phyloP scores from a whole-genome alignment of 2,888 invertebrate genomes.

The Xanthia icteritia region DNA sequence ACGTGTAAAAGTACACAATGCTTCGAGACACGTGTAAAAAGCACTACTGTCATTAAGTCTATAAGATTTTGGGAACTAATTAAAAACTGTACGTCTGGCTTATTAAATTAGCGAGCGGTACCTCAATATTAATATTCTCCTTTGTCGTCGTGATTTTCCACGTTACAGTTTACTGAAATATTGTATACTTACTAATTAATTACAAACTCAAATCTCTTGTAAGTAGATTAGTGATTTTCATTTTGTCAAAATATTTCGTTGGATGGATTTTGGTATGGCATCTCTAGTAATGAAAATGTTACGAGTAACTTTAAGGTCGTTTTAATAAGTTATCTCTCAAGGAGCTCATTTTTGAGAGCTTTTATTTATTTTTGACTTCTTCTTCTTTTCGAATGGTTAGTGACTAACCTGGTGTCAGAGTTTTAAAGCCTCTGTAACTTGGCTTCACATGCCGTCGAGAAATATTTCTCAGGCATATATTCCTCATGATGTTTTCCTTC shows the following conservation, averaged over 20 bases:
- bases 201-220: conserved; percentile 26
- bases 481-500: too few species aligned
- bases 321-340: too few species aligned
- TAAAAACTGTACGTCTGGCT: conserved; percentile 23
- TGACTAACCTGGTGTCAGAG: too few species aligned
- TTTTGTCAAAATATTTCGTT: conserved; percentile 11
- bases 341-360: too few species aligned
- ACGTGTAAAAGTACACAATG: not conserved
- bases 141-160: conserved; percentile 25
- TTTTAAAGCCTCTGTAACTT: too few species aligned
- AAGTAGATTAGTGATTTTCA: conserved; percentile 9
- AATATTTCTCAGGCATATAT: too few species aligned
- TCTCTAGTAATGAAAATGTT: not conserved
- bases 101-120: conserved; percentile 9
- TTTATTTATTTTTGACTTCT: too few species aligned
- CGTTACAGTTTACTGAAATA: conserved; percentile 5
- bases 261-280: not conserved
- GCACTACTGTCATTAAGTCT: not conserved
- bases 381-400: too few species aligned
- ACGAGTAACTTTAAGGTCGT: too few species aligned
- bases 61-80: conserved; percentile 15
- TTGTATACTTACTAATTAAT: conserved; percentile 30
- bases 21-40: not conserved
- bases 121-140: conserved; percentile 18
- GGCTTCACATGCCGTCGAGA: too few species aligned